A percentile compares a stretch with the other conserved stretches of the same genome.
phyloP scores from a whole-genome alignment of 1,140 invertebrate genomes.

The Laupala kohalensis region DNA sequence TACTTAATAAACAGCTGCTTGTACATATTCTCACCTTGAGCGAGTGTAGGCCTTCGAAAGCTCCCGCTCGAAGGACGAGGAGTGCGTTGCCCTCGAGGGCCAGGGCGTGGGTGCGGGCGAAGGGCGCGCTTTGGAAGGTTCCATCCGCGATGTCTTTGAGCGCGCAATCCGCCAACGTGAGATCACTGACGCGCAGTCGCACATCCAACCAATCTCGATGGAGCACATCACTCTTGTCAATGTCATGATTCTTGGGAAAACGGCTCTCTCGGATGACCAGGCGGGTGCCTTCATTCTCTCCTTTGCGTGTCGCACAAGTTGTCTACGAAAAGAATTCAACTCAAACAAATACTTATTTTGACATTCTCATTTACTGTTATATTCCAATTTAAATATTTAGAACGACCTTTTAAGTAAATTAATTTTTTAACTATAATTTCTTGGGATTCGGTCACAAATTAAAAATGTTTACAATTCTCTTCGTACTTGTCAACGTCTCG shows the following conservation, averaged over 20 bases:
- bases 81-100: not conserved
- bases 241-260: not conserved
- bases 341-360: no score
- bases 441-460: no score
- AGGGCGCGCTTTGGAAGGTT: not conserved
- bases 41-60: not conserved
- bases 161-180: not conserved
- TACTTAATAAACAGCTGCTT: no score
- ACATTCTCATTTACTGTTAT: no score
- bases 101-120: not conserved
- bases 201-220: not conserved
- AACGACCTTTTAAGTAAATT: no score
- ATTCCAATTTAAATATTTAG: no score
- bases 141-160: not conserved
- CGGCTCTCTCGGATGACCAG: not conserved
- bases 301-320: not conserved
- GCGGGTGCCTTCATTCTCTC: not conserved
- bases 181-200: not conserved
- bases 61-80: not conserved
- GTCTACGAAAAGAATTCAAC: no score
- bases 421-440: no score
- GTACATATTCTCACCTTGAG: not conserved
- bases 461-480: no score
- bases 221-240: no score
- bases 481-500: no score